Conservation (phyloP, 2,113 vertebrate species). For the Ciconia stormi region DNA sequence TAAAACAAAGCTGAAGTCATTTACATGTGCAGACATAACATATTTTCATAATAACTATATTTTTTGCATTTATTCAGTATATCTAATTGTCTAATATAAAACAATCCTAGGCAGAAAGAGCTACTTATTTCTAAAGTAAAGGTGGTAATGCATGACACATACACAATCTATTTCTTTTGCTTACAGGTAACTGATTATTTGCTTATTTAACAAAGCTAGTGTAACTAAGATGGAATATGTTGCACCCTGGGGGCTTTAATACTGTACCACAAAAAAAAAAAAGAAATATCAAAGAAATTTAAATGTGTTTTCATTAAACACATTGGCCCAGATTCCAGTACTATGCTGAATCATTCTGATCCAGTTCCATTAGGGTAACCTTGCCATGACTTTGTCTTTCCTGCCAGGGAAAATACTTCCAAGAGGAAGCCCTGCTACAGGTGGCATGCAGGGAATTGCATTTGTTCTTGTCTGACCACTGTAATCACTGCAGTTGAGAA, state of each 20-base stretch:
- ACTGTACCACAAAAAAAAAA: slow-evolving; percentile 53
- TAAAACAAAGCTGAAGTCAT: slow-evolving; percentile 5
- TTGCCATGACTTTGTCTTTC: background rate
- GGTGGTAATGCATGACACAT: background rate
- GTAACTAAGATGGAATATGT: slow-evolving; percentile 61
- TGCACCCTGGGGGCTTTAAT: slow-evolving; percentile 27
- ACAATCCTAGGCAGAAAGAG: background rate
- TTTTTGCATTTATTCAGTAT: slow-evolving; percentile 24
- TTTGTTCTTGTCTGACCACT: background rate
- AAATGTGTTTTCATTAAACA: slow-evolving; percentile 70
- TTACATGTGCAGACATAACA: background rate
- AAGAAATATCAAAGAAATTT: slow-evolving; percentile 77
- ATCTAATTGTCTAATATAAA: slow-evolving; percentile 45
- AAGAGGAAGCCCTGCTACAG: background rate
- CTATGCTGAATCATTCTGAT: slow-evolving; percentile 56
- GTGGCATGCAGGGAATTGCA: background rate
- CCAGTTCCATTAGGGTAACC: background rate
- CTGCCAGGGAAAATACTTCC: background rate
- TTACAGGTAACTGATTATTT: slow-evolving; percentile 65
- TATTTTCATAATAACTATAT: slow-evolving; percentile 1
- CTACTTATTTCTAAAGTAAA: slow-evolving; percentile 30
- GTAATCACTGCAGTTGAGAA: background rate
- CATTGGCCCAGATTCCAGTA: slow-evolving; percentile 58
- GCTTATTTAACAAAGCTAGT: slow-evolving; percentile 66
- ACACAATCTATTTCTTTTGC: slow-evolving; percentile 26